phyloP scores from a whole-genome alignment of 2,797 vertebrate genomes.

The Hydrocynus forskahlii region DNA sequence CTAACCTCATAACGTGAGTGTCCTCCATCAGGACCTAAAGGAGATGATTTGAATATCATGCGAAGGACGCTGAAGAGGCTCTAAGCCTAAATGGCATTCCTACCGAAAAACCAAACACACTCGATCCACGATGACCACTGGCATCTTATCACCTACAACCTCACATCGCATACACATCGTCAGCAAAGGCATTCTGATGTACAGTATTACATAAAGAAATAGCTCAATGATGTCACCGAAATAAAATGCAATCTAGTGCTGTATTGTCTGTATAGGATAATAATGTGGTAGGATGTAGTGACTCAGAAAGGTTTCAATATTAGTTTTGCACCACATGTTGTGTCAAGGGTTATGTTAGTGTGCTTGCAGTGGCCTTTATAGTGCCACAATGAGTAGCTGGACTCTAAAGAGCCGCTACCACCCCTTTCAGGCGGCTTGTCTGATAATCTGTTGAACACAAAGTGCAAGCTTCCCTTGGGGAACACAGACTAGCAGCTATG shows the following conservation, averaged over 20 bases:
- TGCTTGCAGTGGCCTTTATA: slow-evolving; percentile 26
- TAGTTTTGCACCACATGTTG: slow-evolving; percentile 26
- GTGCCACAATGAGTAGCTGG: slow-evolving; percentile 43
- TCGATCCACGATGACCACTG: slow-evolving; percentile 43
- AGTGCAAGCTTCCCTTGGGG: slow-evolving; percentile 51
- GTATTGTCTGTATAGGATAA: slow-evolving; percentile 26
- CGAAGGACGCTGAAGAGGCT: slow-evolving; percentile 33
- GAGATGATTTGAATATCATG: slow-evolving; percentile 7
- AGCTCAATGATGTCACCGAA: slow-evolving; percentile 10
- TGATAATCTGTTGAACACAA: slow-evolving; percentile 26
- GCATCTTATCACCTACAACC: slow-evolving; percentile 47
- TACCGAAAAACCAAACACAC: slow-evolving; percentile 28
- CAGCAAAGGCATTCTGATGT: slow-evolving; percentile 44
- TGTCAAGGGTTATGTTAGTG: slow-evolving; percentile 10
- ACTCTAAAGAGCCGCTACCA: slow-evolving; percentile 22
- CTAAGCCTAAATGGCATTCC: slow-evolving; percentile 55
- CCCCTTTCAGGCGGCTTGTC: slow-evolving; percentile 9
- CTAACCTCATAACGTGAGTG: slow-evolving; percentile 13
- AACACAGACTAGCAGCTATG: slow-evolving; percentile 19
- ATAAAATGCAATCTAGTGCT: slow-evolving; percentile 46
- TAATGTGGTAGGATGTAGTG: slow-evolving; percentile 19
- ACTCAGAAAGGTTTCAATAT: slow-evolving; percentile 39
- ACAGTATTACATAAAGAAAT: slow-evolving; percentile 31
- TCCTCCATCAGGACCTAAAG: slow-evolving; percentile 25
- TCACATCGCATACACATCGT: slow-evolving; percentile 34